These are phyloP conservation scores for Sparus aurata DNA, from an alignment of 2,797 vertebrate species.

Conservation along the genomic window DNA sequence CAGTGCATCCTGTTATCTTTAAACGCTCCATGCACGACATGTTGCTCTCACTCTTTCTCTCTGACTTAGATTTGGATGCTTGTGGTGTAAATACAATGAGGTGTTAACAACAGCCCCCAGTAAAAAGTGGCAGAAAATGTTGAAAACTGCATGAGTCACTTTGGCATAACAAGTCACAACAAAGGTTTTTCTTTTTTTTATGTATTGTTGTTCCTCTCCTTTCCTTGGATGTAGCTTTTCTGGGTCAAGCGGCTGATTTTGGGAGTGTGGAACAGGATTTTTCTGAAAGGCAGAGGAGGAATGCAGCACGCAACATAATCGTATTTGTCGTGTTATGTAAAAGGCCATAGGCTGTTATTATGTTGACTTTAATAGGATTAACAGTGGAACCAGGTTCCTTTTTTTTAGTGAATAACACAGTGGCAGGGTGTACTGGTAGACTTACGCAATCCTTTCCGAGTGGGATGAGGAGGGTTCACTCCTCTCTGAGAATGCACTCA, in stretches of 20 bases:
- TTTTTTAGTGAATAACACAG: constrained; percentile 45
- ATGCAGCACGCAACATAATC: constrained; percentile 63
- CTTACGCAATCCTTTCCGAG: constrained; percentile 34
- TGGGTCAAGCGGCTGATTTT: constrained; percentile 41
- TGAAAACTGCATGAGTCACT: not conserved
- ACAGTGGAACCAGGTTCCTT: constrained; percentile 54
- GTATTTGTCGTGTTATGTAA: constrained; percentile 71
- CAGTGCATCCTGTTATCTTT: not conserved
- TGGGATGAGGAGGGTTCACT: constrained; percentile 8
- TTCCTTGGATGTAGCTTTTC: constrained; percentile 20
- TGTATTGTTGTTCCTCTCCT: not conserved
- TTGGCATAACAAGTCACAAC: not conserved
- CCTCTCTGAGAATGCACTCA: constrained; percentile 7
- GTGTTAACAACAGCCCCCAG: not conserved
- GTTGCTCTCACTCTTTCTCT: not conserved
- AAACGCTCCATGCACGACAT: not conserved
- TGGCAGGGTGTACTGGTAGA: constrained; percentile 30
- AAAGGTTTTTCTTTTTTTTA: not conserved
- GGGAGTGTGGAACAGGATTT: constrained; percentile 54
- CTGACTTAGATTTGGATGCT: not conserved
- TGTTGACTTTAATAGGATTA: constrained; percentile 74
- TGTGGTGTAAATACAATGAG: not conserved
- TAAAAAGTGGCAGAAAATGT: not conserved
- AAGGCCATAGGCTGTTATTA: constrained; percentile 55
- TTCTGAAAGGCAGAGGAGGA: constrained; percentile 59